Evolutionary conservation across 2,888 invertebrate genomes (phyloP), one percentile per base, ranked within the genome.

Genomic region (Spisula solida): DNA sequence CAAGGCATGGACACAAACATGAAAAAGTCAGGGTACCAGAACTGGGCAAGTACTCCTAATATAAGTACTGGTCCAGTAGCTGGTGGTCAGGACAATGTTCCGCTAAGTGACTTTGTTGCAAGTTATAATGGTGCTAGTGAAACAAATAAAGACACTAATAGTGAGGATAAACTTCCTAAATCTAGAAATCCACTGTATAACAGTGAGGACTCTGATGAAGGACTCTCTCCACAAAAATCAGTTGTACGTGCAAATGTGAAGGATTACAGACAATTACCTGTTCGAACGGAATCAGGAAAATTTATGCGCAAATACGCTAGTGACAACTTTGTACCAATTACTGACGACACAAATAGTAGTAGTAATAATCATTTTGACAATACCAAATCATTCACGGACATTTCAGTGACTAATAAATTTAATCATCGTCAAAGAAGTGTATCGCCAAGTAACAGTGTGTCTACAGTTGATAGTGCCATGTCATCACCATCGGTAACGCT

Each of bases 141-240:
- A 34, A 81, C 78, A 60, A 84, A 85, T 55, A 80, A 51, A 85
- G 84, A 87, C 20, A 85, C 75, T 31, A 82, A 89, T 55, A 70
- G 25, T 12, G 87, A 82, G 8, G 29, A 78, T 29, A 88, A 88
- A 55, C 81, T 51, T n/a, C 16, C 75, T 16, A 90, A 90, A 51
- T 47, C 89, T 41, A 88, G 88, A 20, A 92, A 92, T 80, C 91
- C 91, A 31, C 34, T 92, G 80, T 92, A 93, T 86, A 85, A 90
- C 48, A 89, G 88, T 86, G 93, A 92, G 78, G 90, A 93, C 55
- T 93, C 92, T 12, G 93, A 91, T 80, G 92, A 93, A 0, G 93
- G 94, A 75, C 80, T 94, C 78, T 93, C 94, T 0, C 93, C 93
- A 70, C 90, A 92, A 55, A 88, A 89, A 81, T 89, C 92, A 66